A percentile compares a stretch with the other conserved stretches of the same genome.
Evolutionary conservation across 2,113 vertebrate species (phyloP).

Genomic region (Trogon melanurus): DNA sequence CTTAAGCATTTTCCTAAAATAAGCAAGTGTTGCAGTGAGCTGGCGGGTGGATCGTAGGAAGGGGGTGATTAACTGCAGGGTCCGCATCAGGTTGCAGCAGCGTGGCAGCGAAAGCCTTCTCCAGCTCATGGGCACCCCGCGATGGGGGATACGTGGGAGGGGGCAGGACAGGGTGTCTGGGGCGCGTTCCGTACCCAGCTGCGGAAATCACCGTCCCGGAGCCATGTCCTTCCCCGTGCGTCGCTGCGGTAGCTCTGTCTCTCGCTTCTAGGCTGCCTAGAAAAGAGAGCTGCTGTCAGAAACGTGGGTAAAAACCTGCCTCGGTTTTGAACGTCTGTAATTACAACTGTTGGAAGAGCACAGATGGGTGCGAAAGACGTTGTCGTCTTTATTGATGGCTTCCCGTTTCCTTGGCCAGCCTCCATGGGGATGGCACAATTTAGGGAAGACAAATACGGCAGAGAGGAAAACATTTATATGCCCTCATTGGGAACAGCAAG

Average conservation of each 20-base stretch:
- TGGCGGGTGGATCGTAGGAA: rapidly evolving
- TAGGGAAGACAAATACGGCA: slow-evolving; percentile 19
- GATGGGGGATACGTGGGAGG: neutral
- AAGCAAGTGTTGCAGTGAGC: neutral
- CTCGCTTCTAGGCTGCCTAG: neutral
- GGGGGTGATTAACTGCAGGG: neutral
- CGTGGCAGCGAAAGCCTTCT: neutral
- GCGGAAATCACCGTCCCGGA: neutral
- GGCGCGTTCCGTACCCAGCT: rapidly evolving
- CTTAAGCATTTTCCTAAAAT: neutral
- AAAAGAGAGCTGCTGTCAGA: neutral
- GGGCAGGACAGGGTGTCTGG: neutral
- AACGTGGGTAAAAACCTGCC: neutral
- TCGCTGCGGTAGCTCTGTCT: neutral
- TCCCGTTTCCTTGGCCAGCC: slow-evolving; percentile 23
- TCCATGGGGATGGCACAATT: neutral
- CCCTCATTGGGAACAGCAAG: neutral
- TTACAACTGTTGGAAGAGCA: slow-evolving; percentile 28
- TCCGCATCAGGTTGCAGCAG: neutral
- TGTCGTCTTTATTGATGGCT: slow-evolving; percentile 39
- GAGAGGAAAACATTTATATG: slow-evolving; percentile 32
- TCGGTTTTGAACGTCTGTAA: neutral
- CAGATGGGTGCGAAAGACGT: slow-evolving; percentile 27
- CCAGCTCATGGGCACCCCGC: neutral
- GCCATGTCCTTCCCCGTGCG: rapidly evolving